Percentiles rank a stretch among this genome's conserved stretches.
These are phyloP conservation scores for Iselma pallidipennis DNA, from an alignment of 2,888 invertebrate genomes.

Conservation along the genomic window DNA sequence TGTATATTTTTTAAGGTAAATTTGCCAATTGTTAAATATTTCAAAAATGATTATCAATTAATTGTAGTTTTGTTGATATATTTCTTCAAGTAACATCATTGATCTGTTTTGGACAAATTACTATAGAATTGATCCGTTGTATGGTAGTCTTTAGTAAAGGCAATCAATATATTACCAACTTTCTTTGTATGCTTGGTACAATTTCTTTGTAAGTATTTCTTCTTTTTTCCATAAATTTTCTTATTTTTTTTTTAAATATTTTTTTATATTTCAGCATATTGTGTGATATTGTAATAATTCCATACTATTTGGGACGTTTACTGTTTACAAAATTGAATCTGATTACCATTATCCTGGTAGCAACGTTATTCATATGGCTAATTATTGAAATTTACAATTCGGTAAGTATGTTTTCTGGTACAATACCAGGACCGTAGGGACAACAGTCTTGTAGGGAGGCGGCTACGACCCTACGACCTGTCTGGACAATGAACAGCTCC, in stretches of 20 bases:
- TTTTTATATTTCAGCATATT: neutral
- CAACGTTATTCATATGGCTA: conserved; percentile 29
- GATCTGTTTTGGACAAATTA: conserved; percentile 28
- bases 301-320: conserved; percentile 29
- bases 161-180: conserved; percentile 16
- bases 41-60: neutral
- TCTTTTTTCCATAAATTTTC: conserved; percentile 24
- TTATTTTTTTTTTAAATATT: conserved; percentile 25
- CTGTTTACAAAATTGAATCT: conserved; percentile 26
- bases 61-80: conserved; percentile 34
- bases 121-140: conserved; percentile 30
- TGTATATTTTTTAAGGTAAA: conserved; percentile 36
- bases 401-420: conserved; percentile 27
- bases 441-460: too few relatives aligned
- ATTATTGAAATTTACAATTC: conserved; percentile 33
- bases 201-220: conserved; percentile 17
- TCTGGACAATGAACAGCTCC: too few relatives aligned
- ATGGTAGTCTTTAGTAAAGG: conserved; percentile 24
- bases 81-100: conserved; percentile 32
- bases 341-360: conserved; percentile 25
- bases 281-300: conserved; percentile 31
- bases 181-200: neutral
- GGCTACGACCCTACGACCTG: too few relatives aligned
- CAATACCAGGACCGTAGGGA: too few relatives aligned
- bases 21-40: neutral